Percentiles rank a stretch among this genome's conserved stretches.
Evolutionary conservation across 2,888 invertebrate genomes (phyloP).

Genomic region (Drosophila nr. perissopoda): DNA sequence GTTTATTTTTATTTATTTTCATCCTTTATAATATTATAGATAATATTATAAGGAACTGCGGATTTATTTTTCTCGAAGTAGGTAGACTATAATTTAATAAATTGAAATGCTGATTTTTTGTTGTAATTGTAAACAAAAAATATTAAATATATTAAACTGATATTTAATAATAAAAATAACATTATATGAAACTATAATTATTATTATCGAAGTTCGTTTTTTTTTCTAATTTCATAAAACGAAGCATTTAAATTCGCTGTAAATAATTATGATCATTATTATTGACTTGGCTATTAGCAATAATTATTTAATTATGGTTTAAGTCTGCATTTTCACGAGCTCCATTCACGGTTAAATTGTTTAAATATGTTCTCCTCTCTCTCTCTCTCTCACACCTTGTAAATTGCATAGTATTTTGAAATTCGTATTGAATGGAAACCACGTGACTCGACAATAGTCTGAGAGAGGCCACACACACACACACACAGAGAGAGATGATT

Average conservation of each 20-base stretch:
- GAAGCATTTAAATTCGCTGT: not conserved
- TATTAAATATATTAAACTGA: not conserved
- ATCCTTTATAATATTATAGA: no score
- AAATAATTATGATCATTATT: not conserved
- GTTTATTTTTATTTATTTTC: no score
- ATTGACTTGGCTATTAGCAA: not conserved
- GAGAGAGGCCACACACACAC: slow-evolving; percentile 4
- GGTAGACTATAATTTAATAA: no score
- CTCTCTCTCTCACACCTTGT: not conserved
- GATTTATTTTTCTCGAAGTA: no score
- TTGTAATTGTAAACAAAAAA: not conserved
- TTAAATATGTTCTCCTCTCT: not conserved
- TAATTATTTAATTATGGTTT: not conserved
- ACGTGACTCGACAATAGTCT: slow-evolving; percentile 38
- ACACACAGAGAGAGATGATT: not conserved
- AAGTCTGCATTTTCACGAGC: not conserved
- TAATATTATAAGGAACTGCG: no score
- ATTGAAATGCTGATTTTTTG: not conserved
- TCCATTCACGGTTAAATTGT: not conserved
- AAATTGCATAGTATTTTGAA: slow-evolving; percentile 6
- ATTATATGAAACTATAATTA: not conserved
- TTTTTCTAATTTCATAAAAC: not conserved
- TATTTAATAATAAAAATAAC: not conserved
- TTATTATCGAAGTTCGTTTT: not conserved
- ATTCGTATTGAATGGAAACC: slow-evolving; percentile 18